These are phyloP conservation scores for Laterallus jamaicensis DNA, from an alignment of 2,113 vertebrate genomes.

Conservation along the genomic window DNA sequence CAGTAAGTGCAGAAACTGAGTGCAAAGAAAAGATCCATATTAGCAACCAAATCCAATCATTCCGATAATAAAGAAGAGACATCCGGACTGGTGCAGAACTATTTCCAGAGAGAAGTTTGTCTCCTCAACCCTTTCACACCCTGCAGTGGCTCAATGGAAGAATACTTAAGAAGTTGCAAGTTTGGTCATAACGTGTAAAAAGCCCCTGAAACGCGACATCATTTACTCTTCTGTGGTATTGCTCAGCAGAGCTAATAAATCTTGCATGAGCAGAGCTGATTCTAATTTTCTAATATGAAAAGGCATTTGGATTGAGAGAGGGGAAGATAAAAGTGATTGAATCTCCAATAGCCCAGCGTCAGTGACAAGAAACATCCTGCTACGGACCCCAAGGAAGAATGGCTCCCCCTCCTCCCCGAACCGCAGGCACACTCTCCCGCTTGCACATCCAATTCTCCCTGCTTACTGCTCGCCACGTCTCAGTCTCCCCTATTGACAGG, in stretches of 20 bases:
- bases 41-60: conserved; percentile 49
- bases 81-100: conserved; percentile 18
- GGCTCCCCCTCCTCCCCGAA: conserved; percentile 57
- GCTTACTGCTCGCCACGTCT: conserved; percentile 71
- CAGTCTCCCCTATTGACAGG: conserved; percentile 78
- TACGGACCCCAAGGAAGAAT: conserved; percentile 75
- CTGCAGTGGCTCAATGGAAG: conserved; percentile 52
- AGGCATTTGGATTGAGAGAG: conserved; percentile 83
- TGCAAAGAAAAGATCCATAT: conserved; percentile 28
- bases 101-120: conserved; percentile 43
- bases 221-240: conserved; percentile 81
- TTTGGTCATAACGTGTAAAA: conserved; percentile 79
- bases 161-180: conserved; percentile 68
- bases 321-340: conserved; percentile 85
- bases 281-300: conserved; percentile 88
- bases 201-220: conserved; percentile 81
- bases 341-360: conserved; percentile 80
- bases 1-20: conserved; percentile 6
- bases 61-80: conserved; percentile 16
- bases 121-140: conserved; percentile 16
- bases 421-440: conserved; percentile 30
- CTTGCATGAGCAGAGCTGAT: conserved; percentile 84
- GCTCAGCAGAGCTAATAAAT: conserved; percentile 85
- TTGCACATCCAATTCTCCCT: conserved; percentile 75
- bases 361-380: conserved; percentile 83